A percentile compares a stretch with the other conserved stretches of the same genome.
phyloP scores from a whole-genome alignment of 2,113 vertebrate genomes.

The Girardinichthys multiradiatus region DNA sequence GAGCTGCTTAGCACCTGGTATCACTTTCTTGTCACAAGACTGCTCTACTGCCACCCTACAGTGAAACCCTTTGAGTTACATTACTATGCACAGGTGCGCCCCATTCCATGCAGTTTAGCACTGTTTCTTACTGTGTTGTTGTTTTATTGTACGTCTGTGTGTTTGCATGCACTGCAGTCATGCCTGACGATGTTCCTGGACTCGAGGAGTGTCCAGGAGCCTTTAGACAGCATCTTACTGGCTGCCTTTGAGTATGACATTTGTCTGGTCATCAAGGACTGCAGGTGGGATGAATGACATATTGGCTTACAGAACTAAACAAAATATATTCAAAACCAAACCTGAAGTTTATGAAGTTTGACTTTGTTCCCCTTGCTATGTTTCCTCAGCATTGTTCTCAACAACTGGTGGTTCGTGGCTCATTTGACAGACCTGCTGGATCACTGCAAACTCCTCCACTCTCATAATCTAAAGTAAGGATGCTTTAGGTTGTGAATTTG shows the following conservation, averaged over 20 bases:
- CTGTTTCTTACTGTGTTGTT: background rate
- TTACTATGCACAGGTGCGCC: slow-evolving; percentile 89
- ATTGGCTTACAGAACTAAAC: too few relatives aligned
- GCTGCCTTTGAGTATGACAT: slow-evolving; percentile 98
- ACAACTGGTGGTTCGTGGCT: slow-evolving; percentile 99
- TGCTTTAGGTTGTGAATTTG: background rate
- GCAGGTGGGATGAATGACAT: slow-evolving; percentile 82
- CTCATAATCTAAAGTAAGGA: slow-evolving; percentile 95
- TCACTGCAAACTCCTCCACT: slow-evolving; percentile 95
- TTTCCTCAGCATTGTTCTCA: slow-evolving; percentile 87
- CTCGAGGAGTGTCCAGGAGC: slow-evolving; percentile 85
- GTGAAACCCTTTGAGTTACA: slow-evolving; percentile 92
- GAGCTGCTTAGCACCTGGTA: slow-evolving; percentile 93
- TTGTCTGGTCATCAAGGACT: slow-evolving; percentile 98
- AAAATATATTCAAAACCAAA: background rate
- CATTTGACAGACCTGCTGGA: slow-evolving; percentile 96
- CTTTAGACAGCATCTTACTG: slow-evolving; percentile 92
- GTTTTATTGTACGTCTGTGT: slow-evolving; percentile 8
- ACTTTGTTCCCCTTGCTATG: background rate
- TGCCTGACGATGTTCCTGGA: slow-evolving; percentile 91
- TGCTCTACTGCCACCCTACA: slow-evolving; percentile 90
- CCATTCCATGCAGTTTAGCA: background rate
- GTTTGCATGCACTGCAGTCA: slow-evolving; percentile 57
- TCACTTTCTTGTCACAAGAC: slow-evolving; percentile 91
- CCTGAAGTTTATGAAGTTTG: background rate